These are phyloP conservation scores for Tolmerus cingulatus DNA, from an alignment of 2,888 invertebrate genomes.

Conservation along the genomic window DNA sequence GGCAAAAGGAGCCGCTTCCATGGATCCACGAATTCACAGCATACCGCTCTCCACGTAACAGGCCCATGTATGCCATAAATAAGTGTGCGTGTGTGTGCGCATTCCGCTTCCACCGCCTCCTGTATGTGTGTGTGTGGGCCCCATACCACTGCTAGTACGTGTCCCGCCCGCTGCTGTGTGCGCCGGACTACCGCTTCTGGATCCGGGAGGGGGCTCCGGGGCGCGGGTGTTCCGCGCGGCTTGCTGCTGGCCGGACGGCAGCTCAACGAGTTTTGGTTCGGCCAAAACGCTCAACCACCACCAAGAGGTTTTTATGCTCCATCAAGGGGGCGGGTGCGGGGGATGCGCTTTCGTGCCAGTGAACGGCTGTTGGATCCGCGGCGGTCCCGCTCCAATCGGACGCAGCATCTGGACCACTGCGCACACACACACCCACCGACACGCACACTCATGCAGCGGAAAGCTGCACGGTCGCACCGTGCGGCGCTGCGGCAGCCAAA, in stretches of 20 bases:
- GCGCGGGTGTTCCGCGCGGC: neutral
- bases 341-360: neutral
- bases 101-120: neutral
- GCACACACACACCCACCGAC: neutral
- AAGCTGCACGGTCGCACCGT: neutral
- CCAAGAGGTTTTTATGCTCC: neutral
- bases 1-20: neutral
- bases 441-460: neutral
- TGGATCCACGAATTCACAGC: constrained; percentile 12
- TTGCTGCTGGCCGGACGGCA: neutral
- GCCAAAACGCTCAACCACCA: neutral
- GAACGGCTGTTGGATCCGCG: neutral
- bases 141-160: neutral
- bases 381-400: neutral
- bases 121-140: neutral
- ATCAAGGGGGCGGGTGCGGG: neutral
- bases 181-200: neutral
- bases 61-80: constrained; percentile 3
- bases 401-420: neutral
- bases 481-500: neutral
- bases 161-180: neutral
- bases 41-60: constrained; percentile 14
- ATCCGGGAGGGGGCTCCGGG: neutral
- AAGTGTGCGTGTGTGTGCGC: neutral
- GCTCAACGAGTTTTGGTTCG: neutral